phyloP scores from a whole-genome alignment of 2,113 vertebrate species.

The Sinocyclocheilus grahami region DNA sequence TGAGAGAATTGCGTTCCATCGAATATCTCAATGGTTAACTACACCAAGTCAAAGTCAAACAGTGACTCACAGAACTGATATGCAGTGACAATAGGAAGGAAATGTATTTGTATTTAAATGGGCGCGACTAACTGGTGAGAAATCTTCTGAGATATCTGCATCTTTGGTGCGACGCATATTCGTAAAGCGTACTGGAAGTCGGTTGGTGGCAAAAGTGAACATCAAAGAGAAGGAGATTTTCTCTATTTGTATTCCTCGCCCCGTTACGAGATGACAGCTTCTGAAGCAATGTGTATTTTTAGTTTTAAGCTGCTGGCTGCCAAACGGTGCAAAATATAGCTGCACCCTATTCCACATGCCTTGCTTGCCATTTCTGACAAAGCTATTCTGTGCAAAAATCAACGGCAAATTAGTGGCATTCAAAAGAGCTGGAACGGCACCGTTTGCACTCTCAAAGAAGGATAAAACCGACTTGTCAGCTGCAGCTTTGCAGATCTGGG shows the following conservation, averaged over 20 bases:
- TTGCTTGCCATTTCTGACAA: not conserved
- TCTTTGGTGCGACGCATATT: not conserved
- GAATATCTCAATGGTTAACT: not conserved
- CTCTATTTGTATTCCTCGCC: conserved; percentile 62
- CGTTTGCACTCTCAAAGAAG: not conserved
- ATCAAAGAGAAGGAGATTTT: conserved; percentile 10
- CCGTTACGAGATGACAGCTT: conserved; percentile 67
- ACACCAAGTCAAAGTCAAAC: conserved; percentile 30
- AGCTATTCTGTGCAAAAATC: conserved; percentile 45
- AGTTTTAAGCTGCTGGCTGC: conserved; percentile 67
- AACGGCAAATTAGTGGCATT: conserved; percentile 28
- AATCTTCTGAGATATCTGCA: not conserved
- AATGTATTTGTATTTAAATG: conserved; percentile 4
- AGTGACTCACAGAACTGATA: conserved; percentile 26
- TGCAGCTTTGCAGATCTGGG: conserved; percentile 56
- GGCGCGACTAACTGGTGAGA: not conserved
- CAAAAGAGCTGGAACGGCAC: conserved; percentile 17
- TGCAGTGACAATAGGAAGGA: not conserved
- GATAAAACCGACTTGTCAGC: conserved; percentile 1
- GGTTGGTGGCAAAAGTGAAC: not conserved
- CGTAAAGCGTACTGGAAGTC: not conserved
- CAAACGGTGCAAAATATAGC: conserved; percentile 71
- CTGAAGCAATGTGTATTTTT: conserved; percentile 71
- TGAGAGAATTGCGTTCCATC: not conserved
- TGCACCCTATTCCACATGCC: conserved; percentile 54